Base-by-base conservation (phyloP, 2,888 invertebrate species). In the Ctena decussata region DNA sequence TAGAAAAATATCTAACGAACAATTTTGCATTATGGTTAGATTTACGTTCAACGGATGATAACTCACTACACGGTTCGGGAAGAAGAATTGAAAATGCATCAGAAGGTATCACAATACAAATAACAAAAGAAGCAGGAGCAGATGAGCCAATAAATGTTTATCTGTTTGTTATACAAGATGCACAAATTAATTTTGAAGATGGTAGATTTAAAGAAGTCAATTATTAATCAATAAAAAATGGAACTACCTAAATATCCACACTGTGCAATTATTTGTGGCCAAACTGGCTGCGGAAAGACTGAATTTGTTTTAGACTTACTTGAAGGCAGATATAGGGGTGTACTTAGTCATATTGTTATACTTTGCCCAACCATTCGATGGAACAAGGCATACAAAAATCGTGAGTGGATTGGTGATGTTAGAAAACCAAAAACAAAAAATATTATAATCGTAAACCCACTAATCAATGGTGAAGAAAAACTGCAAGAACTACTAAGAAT, bases 141-240 rank as follows among this genome's bases (percentile, higher is more conserved):
- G 60, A 72, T 72, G 69, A 75, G 30, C 0, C 71, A 46, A 65
- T 89, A 37, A 86, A 86, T 76, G 35, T 84, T 6, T 87, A 77
- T 69, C n/a, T 87, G 30, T 89, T 53, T 76, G 80, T 84, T 5
- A 80, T 87, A 53, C 71, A 72, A 77, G 87, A 87, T 77, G 89
- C 86, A 46, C 81, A 86, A 69, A 78, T 85, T 57, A 83, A 88
- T 80, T 80, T 85, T 74, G 85, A 77, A 82, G 80, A 89, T 75
- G 65, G 65, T 30, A 32, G 32, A 65, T 65, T 65, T 30, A 65
- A 65, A 32, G 35, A 35, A 35, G 35, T 65, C 21, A n/a, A n/a
- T n/a, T n/a, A n/a, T n/a, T n/a, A n/a, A n/a, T n/a, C n/a, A n/a
- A n/a, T n/a, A n/a, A n/a, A 65, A 35, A 65, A 35, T 35, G 65